Evolutionary conservation across 2,797 vertebrate genomes (phyloP).

Genomic region (Mastacembelus armatus): DNA sequence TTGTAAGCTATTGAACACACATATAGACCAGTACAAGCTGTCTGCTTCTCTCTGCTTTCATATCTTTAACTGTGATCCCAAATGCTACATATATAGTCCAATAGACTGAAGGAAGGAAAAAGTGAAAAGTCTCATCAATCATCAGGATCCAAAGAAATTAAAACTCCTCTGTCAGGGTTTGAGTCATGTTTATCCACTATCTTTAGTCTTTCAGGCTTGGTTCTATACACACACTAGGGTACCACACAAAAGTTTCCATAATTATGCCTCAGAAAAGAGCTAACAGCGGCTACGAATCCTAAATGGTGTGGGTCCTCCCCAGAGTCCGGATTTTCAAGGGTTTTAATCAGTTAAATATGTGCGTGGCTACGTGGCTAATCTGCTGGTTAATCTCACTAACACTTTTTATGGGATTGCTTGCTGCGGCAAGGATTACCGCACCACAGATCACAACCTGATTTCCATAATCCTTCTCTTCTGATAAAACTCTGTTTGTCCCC

Average conservation of each 20-base stretch:
- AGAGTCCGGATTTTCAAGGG: constrained; percentile 71
- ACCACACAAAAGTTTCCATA: constrained; percentile 45
- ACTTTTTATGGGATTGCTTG: constrained; percentile 83
- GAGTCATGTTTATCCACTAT: constrained; percentile 52
- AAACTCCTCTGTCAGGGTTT: constrained; percentile 41
- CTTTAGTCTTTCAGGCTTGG: constrained; percentile 41
- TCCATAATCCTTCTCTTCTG: constrained; percentile 81
- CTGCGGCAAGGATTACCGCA: constrained; percentile 73
- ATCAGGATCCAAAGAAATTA: constrained; percentile 48
- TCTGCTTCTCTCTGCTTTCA: not conserved
- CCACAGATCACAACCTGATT: constrained; percentile 80
- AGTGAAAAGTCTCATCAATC: constrained; percentile 48
- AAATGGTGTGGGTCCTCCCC: constrained; percentile 60
- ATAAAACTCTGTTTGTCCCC: constrained; percentile 73
- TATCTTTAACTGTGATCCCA: not conserved
- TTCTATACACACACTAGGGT: constrained; percentile 47
- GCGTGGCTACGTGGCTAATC: constrained; percentile 80
- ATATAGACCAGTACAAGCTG: not conserved
- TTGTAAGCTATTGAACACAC: constrained; percentile 1
- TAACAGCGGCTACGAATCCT: constrained; percentile 57
- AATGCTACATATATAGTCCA: constrained; percentile 7
- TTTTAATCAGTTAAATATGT: constrained; percentile 82
- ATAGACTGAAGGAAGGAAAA: constrained; percentile 11
- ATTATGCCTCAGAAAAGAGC: constrained; percentile 63
- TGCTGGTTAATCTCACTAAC: constrained; percentile 81